phyloP scores from a whole-genome alignment of 37 sponge, comb jelly and placozoan genomes.

The Cladorhizidae sp. region DNA sequence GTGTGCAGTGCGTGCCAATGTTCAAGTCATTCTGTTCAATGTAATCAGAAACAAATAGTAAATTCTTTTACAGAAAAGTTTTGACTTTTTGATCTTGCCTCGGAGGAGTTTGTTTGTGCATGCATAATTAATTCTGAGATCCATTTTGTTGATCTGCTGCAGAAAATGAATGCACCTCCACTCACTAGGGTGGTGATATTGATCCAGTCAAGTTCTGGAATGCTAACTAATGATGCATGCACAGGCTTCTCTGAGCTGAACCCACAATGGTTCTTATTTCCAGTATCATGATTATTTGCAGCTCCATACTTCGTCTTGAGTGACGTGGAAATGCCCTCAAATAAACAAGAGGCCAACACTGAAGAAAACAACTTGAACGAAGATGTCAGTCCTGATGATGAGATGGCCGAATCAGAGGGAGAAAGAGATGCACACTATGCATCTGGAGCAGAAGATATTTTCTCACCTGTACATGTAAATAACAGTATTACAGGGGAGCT shows the following conservation, averaged over 20 bases:
- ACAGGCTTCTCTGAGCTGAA: not conserved
- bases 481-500: not conserved
- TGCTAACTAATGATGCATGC: not conserved
- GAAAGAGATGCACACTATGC: not conserved
- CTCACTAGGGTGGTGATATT: no score
- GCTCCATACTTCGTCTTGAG: slow-evolving; percentile 5
- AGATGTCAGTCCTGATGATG: not conserved
- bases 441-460: not conserved
- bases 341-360: not conserved
- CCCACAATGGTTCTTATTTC: no score
- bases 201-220: no score
- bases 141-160: no score
- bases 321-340: not conserved
- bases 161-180: no score
- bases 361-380: not conserved
- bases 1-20: no score
- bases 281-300: not conserved
- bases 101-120: no score
- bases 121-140: no score
- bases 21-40: no score
- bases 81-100: no score
- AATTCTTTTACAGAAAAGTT: no score
- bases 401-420: not conserved
- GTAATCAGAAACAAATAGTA: no score
- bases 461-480: not conserved